Percentiles rank a stretch among this genome's conserved stretches.
Conservation (phyloP, 2,113 vertebrate species). For the Halichoerus grypus region DNA sequence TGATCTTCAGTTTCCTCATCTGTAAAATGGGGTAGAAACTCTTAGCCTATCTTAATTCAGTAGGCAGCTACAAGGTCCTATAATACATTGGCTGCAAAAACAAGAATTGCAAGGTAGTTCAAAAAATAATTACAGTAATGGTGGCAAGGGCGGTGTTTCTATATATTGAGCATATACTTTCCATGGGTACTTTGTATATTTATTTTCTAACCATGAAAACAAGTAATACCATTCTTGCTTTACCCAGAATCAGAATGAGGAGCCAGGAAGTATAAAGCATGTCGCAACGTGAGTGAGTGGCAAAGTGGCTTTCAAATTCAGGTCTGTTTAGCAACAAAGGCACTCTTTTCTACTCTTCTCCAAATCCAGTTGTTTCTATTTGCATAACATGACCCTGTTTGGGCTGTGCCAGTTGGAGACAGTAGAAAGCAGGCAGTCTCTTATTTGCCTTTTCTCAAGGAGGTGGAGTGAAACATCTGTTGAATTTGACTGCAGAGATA, state of each 20-base stretch:
- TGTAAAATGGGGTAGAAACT: neutral
- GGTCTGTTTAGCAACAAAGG: neutral
- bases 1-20: neutral
- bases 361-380: neutral
- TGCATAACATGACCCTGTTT: neutral
- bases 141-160: neutral
- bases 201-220: neutral
- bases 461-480: neutral
- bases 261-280: neutral
- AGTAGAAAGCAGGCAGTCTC: neutral
- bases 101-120: neutral
- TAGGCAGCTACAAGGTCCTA: neutral
- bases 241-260: conserved; percentile 1
- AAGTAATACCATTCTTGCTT: neutral
- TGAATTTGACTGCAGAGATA: neutral
- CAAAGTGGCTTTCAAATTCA: neutral
- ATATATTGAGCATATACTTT: neutral
- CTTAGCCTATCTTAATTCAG: neutral
- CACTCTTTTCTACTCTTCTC: neutral
- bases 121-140: neutral
- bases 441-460: neutral
- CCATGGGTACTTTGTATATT: neutral
- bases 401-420: neutral
- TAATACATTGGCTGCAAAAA: neutral
- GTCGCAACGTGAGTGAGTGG: neutral